Evolutionary conservation across 1,140 invertebrate genomes (phyloP).

Genomic region (Drosophila yakuba): DNA sequence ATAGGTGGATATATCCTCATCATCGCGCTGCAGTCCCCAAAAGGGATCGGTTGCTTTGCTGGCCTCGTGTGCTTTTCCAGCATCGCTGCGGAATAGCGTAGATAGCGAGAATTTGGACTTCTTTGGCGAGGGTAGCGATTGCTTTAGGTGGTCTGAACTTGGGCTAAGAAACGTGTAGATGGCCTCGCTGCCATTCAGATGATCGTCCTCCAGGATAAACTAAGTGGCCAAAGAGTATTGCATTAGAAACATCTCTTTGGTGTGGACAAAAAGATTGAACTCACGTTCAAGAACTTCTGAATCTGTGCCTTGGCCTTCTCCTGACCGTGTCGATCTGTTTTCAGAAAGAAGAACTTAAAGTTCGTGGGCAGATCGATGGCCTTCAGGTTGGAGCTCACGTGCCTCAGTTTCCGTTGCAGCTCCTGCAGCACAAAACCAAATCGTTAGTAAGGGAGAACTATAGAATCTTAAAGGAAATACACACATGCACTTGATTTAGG

Average conservation of each 20-base stretch:
- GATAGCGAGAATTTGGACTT: slow-evolving; percentile 94
- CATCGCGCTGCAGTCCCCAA: slow-evolving; percentile 85
- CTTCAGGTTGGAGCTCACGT: slow-evolving; percentile 92
- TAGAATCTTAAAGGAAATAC: neutral
- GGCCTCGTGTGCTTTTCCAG: slow-evolving; percentile 65
- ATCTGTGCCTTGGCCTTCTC: slow-evolving; percentile 93
- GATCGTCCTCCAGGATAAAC: slow-evolving; percentile 94
- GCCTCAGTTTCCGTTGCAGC: slow-evolving; percentile 92
- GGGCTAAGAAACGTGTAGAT: slow-evolving; percentile 95
- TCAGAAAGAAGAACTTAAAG: slow-evolving; percentile 92
- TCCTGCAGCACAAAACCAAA: slow-evolving; percentile 86
- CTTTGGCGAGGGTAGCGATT: slow-evolving; percentile 90
- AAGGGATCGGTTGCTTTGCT: slow-evolving; percentile 76
- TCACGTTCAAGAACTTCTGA: slow-evolving; percentile 93
- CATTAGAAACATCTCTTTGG: too few species aligned
- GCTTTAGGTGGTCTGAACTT: slow-evolving; percentile 94
- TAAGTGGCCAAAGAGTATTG: slow-evolving; percentile 69
- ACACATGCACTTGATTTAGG: slow-evolving; percentile 91
- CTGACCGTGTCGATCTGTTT: slow-evolving; percentile 91
- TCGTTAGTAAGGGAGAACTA: neutral
- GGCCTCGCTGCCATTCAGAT: slow-evolving; percentile 94
- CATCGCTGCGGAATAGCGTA: slow-evolving; percentile 93
- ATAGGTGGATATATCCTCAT: slow-evolving; percentile 90
- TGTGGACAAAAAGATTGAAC: slow-evolving; percentile 15
- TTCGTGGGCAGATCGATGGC: slow-evolving; percentile 92